Conservation (phyloP, 1,140 invertebrate species). For the Ectropis grisescens region DNA sequence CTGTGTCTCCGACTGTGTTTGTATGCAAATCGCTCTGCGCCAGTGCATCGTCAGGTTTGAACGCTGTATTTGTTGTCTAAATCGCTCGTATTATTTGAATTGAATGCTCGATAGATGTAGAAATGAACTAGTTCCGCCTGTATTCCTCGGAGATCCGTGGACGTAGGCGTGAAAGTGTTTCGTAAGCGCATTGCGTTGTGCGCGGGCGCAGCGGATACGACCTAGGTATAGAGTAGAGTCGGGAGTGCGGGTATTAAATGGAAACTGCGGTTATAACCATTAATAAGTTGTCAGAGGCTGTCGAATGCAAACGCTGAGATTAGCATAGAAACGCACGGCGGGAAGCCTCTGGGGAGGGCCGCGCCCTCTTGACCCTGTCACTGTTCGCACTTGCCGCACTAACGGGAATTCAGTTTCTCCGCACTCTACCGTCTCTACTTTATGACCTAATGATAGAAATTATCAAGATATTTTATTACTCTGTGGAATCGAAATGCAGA, state of each 20-base stretch:
- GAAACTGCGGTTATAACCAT: constrained; percentile 50
- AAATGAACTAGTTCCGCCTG: constrained; percentile 56
- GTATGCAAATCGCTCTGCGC: constrained; percentile 63
- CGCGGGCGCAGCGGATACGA: constrained; percentile 24
- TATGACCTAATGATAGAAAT: constrained; percentile 21
- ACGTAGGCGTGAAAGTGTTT: constrained; percentile 42
- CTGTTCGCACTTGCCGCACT: constrained; percentile 42
- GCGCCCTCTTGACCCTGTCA: constrained; percentile 57
- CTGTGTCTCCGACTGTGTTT: constrained; percentile 53
- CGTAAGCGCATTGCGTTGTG: constrained; percentile 47
- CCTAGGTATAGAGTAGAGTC: constrained; percentile 1
- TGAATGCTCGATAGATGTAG: constrained; percentile 63
- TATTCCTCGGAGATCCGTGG: constrained; percentile 33
- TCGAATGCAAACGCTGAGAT: constrained; percentile 49
- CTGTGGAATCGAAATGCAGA: too few species aligned
- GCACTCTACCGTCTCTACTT: constrained; percentile 16
- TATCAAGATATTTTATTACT: constrained; percentile 17
- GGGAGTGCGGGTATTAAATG: constrained; percentile 41
- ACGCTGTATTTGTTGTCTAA: constrained; percentile 61
- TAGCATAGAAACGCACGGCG: constrained; percentile 60
- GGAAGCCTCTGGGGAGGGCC: constrained; percentile 46
- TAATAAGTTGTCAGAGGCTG: constrained; percentile 50
- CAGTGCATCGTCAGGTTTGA: constrained; percentile 57
- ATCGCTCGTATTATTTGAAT: constrained; percentile 67
- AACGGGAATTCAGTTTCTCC: constrained; percentile 54